Percentiles rank a stretch among this genome's conserved stretches.
phyloP scores from a whole-genome alignment of 2,797 vertebrate species.

The Furcifer pardalis region DNA sequence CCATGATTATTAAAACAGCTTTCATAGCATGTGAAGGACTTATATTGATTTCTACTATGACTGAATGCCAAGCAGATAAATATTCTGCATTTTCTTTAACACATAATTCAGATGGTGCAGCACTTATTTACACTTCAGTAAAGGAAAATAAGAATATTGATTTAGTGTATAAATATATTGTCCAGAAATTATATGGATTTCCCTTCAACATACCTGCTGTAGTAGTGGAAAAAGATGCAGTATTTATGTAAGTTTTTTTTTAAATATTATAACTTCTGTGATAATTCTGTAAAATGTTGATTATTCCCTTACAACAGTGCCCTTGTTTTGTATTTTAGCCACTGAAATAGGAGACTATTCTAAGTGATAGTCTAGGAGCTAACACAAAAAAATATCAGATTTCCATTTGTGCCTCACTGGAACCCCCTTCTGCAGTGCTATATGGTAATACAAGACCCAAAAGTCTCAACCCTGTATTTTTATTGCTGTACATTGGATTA shows the following conservation, averaged over 20 bases:
- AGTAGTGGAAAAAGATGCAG: constrained; percentile 97
- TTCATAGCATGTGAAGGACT: too few species aligned
- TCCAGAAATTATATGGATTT: constrained; percentile 97
- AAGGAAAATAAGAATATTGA: constrained; percentile 99
- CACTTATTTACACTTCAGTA: constrained; percentile 97
- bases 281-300: not conserved
- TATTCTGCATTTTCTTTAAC: constrained; percentile 78
- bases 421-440: not conserved
- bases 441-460: not conserved
- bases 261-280: not conserved
- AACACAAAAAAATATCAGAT: not conserved
- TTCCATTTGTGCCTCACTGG: not conserved
- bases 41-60: too few species aligned
- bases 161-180: constrained; percentile 97
- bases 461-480: not conserved
- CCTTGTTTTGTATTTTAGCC: not conserved
- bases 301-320: not conserved
- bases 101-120: constrained; percentile 87
- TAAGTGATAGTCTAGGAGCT: not conserved
- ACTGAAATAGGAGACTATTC: not conserved
- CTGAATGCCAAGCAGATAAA: not conserved
- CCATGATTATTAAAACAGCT: not conserved
- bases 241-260: constrained; percentile 94
- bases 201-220: constrained; percentile 91
- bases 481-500: not conserved